These are phyloP conservation scores for Chondrilla cf. caribensis DNA, from an alignment of 37 sponge, comb jelly and placozoan genomes.

Conservation along the genomic window DNA sequence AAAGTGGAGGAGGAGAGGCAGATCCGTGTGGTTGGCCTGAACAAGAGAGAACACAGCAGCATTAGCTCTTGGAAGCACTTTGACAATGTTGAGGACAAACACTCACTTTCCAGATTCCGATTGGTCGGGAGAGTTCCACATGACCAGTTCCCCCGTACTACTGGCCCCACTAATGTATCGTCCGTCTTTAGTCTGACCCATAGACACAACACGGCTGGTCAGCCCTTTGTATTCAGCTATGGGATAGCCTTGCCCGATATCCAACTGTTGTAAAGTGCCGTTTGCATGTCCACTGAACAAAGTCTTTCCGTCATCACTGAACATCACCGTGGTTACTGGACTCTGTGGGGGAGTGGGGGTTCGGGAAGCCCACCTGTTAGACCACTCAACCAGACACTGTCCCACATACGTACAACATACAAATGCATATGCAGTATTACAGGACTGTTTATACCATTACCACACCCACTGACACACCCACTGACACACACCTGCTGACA, in stretches of 20 bases:
- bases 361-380: no score
- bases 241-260: not conserved
- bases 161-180: not conserved
- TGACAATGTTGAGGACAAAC: no score
- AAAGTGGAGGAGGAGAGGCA: no score
- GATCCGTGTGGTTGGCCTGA: no score
- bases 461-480: not conserved
- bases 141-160: not conserved
- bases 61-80: no score
- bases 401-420: not conserved
- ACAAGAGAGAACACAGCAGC: no score
- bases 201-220: not conserved
- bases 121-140: not conserved
- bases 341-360: not conserved
- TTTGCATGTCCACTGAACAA: not conserved
- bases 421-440: not conserved
- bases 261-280: not conserved
- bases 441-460: not conserved
- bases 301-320: slow-evolving; percentile 9
- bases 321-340: not conserved
- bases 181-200: not conserved
- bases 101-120: no score
- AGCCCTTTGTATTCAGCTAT: not conserved
- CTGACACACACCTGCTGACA: no score
- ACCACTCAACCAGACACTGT: no score